phyloP scores from a whole-genome alignment of 2,797 vertebrate genomes.

The Miichthys miiuy region DNA sequence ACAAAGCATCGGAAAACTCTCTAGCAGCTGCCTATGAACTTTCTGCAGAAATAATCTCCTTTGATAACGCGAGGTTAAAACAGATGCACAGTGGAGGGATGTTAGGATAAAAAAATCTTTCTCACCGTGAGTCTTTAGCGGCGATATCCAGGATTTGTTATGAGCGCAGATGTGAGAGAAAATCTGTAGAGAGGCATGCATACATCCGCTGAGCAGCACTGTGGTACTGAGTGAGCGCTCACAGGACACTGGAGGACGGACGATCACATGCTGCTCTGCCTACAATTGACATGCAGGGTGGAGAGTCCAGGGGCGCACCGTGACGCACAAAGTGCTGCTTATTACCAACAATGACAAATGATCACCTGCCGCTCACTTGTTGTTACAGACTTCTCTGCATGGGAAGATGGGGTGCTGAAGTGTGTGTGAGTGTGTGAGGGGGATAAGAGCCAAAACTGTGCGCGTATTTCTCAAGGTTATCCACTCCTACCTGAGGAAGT shows the following conservation, averaged over 20 bases:
- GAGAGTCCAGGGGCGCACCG: conserved; percentile 65
- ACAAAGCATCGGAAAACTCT: conserved; percentile 9
- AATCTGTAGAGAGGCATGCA: conserved; percentile 22
- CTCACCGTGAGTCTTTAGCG: conserved; percentile 64
- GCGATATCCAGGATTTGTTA: conserved; percentile 36
- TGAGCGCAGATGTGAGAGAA: conserved; percentile 5
- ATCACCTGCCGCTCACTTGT: conserved; percentile 47
- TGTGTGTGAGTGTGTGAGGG: background rate
- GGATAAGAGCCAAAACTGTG: background rate
- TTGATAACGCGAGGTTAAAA: no score
- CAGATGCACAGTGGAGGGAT: background rate
- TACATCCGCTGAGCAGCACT: conserved; percentile 42
- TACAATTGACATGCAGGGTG: conserved; percentile 66
- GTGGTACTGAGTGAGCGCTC: conserved; percentile 56
- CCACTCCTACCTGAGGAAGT: conserved; percentile 68
- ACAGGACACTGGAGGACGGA: conserved; percentile 69
- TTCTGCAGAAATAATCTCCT: conserved; percentile 7
- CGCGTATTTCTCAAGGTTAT: conserved; percentile 73
- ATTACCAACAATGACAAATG: conserved; percentile 16
- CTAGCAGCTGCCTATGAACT: conserved; percentile 29
- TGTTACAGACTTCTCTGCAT: conserved; percentile 17
- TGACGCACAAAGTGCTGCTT: conserved; percentile 72
- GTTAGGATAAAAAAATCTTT: background rate
- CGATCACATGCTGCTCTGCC: conserved; percentile 76
- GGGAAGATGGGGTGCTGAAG: background rate